phyloP scores from a whole-genome alignment of 1,140 invertebrate genomes.

The Euura saliciscinereae region DNA sequence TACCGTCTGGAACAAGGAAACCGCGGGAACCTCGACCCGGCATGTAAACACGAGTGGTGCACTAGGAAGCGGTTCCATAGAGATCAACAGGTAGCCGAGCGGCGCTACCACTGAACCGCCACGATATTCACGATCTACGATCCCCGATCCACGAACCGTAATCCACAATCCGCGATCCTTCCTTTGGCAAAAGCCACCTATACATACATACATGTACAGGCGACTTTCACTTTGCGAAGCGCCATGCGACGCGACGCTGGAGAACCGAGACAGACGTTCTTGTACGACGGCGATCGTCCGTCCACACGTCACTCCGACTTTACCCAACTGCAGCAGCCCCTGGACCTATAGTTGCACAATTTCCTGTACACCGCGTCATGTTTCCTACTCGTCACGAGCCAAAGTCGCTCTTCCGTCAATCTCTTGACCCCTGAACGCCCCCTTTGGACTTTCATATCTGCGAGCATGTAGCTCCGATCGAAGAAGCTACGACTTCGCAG shows the following conservation, averaged over 20 bases:
- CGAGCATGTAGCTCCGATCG: too few species aligned
- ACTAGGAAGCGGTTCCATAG: neutral
- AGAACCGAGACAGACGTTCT: neutral
- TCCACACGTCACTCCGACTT: neutral
- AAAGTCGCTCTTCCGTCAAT: neutral
- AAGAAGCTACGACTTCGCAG: too few species aligned
- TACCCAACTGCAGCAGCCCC: neutral
- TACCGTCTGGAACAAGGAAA: neutral
- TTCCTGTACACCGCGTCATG: neutral
- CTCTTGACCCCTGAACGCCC: neutral
- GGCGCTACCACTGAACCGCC: neutral
- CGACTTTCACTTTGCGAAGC: neutral
- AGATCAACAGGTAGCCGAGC: neutral
- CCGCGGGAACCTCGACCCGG: neutral
- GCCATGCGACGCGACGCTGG: neutral
- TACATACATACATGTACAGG: neutral
- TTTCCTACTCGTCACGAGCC: neutral
- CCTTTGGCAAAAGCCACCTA: neutral
- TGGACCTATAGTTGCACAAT: neutral
- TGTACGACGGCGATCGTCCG: neutral
- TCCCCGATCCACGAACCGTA: neutral
- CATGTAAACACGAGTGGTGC: constrained; percentile 6
- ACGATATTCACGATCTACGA: constrained; percentile 5
- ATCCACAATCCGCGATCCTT: constrained; percentile 2
- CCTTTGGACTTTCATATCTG: too few species aligned